Conservation (phyloP, 2,797 vertebrate species). For the Enteromius unitaeniatus region DNA sequence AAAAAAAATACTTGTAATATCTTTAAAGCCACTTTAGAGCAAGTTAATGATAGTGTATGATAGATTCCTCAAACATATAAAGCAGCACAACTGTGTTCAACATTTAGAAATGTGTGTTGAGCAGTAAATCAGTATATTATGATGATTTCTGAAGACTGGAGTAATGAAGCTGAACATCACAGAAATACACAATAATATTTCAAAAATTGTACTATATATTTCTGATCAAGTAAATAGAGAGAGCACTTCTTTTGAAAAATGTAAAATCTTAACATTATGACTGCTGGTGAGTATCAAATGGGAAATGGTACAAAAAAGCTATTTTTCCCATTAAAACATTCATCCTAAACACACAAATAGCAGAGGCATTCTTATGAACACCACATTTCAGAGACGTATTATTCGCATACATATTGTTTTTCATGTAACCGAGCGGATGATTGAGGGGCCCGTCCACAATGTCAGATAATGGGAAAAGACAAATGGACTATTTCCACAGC, state of each 20-base stretch:
- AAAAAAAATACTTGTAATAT: not conserved
- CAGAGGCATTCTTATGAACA: not conserved
- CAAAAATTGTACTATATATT: not conserved
- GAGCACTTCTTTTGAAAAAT: not conserved
- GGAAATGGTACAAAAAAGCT: not conserved
- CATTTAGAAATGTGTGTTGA: not conserved
- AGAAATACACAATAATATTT: not conserved
- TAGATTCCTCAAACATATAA: not conserved
- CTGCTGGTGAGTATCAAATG: not conserved
- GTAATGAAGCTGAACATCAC: conserved; percentile 4
- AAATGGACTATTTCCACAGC: conserved; percentile 50
- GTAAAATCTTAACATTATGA: not conserved
- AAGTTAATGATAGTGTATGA: not conserved
- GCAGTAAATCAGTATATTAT: not conserved
- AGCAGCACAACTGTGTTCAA: not conserved
- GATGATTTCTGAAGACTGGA: not conserved
- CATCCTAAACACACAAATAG: not conserved
- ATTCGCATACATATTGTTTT: not conserved
- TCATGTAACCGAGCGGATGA: conserved; percentile 41
- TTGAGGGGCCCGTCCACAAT: conserved; percentile 46
- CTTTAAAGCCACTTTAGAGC: not conserved
- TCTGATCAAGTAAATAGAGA: not conserved
- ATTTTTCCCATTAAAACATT: not conserved
- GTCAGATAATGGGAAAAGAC: conserved; percentile 58
- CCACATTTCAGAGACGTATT: not conserved